phyloP scores from a whole-genome alignment of 2,113 vertebrate genomes.

The Lonchura striata region DNA sequence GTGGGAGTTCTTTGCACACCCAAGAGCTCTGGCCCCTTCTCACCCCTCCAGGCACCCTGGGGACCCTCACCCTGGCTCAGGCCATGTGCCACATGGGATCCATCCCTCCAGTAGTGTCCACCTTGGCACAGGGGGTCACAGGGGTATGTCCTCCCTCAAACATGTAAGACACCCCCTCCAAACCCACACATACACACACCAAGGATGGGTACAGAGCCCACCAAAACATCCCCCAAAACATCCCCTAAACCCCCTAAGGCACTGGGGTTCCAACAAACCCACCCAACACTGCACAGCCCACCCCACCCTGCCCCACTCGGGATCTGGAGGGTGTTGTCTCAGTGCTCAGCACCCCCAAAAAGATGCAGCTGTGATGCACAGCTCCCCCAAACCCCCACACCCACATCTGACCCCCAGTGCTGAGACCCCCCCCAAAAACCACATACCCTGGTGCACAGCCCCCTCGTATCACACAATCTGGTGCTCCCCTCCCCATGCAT shows the following conservation, averaged over 20 bases:
- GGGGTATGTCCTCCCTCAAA: neutral
- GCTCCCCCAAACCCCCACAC: neutral
- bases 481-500: neutral
- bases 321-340: neutral
- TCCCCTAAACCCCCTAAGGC: neutral
- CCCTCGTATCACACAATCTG: neutral
- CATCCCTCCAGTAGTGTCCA: neutral
- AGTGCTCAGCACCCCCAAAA: neutral
- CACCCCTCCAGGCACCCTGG: neutral
- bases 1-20: neutral
- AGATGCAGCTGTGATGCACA: neutral
- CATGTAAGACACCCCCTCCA: neutral
- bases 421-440: neutral
- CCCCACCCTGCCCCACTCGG: rapidly evolving
- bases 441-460: no score
- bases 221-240: neutral
- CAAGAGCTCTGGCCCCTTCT: neutral
- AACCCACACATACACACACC: no score
- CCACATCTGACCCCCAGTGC: neutral
- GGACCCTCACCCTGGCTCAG: neutral
- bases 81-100: neutral
- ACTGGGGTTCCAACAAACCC: neutral
- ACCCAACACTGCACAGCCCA: neutral
- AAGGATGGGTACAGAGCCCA: neutral
- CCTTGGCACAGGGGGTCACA: neutral